Evolutionary conservation across 2,888 invertebrate genomes (phyloP).

Genomic region (Rhamphomyia laevipes): DNA sequence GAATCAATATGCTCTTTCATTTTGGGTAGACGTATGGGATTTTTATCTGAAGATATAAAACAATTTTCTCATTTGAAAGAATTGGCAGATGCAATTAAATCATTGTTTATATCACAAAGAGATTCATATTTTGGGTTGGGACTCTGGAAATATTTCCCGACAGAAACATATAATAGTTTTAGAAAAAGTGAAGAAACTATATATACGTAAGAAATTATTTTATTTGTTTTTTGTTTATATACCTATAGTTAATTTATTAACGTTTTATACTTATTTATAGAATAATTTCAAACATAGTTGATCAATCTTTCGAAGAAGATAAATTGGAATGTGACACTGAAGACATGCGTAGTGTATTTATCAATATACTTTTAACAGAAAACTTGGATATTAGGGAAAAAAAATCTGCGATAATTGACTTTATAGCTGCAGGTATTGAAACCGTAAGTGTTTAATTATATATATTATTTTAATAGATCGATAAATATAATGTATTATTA

Average conservation of each 20-base stretch:
- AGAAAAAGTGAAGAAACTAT: constrained; percentile 65
- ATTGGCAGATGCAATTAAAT: constrained; percentile 61
- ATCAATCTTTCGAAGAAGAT: constrained; percentile 50
- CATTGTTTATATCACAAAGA: constrained; percentile 64
- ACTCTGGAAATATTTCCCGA: constrained; percentile 68
- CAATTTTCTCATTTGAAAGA: constrained; percentile 48
- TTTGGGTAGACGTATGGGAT: constrained; percentile 67
- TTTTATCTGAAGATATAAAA: constrained; percentile 41
- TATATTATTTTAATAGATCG: no score
- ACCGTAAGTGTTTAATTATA: constrained; percentile 48
- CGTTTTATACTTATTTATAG: no score
- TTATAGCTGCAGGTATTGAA: constrained; percentile 77
- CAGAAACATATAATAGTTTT: constrained; percentile 57
- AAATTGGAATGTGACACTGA: constrained; percentile 35
- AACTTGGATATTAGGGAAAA: constrained; percentile 67
- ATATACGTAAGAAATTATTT: constrained; percentile 46
- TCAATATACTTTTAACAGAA: constrained; percentile 59
- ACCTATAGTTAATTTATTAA: no score
- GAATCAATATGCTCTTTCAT: constrained; percentile 73
- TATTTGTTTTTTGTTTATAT: no score
- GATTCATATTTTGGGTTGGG: constrained; percentile 73
- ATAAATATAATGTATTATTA: no score
- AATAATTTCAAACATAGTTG: constrained; percentile 67
- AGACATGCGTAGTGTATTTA: constrained; percentile 60
- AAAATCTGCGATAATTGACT: constrained; percentile 74